phyloP scores from a whole-genome alignment of 1,140 invertebrate species.

The Bombyx mori region ASM3026992v2 NC_085114.1:7082001-7082500 shows the following conservation, averaged over 20 bases:
- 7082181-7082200: conserved; percentile 47
- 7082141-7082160: conserved; percentile 75
- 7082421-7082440: conserved; percentile 54
- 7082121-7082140: conserved; percentile 76
- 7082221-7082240: conserved; percentile 36
- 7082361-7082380: too few relatives aligned
- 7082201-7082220: conserved; percentile 43
- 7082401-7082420: conserved; percentile 14
- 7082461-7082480: conserved; percentile 45
- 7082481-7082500: conserved; percentile 49
- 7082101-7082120: conserved; percentile 65
- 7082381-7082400: too few relatives aligned
- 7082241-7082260: conserved; percentile 9
- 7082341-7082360: too few relatives aligned
- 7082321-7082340: too few relatives aligned
- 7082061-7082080: conserved; percentile 76
- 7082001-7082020: conserved; percentile 74
- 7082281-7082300: too few relatives aligned
- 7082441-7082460: conserved; percentile 36
- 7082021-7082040: conserved; percentile 70
- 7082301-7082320: too few relatives aligned
- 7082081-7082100: conserved; percentile 75
- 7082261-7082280: too few relatives aligned
- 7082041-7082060: conserved; percentile 78
- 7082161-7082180: conserved; percentile 75